Conservation (phyloP, 2,888 invertebrate species). For the Dolichopus griseipennis region DNA sequence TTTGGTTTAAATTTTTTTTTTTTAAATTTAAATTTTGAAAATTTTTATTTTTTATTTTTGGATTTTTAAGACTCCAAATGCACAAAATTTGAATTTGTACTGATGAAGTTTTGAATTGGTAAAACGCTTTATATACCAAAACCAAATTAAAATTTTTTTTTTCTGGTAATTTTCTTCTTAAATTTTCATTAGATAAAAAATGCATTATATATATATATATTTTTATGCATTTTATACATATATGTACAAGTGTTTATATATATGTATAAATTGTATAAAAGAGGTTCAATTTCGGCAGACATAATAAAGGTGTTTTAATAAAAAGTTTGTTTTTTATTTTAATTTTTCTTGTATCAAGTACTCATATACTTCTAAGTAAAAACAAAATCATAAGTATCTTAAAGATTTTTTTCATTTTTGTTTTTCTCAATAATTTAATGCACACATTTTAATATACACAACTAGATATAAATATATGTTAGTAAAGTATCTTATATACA, state of each 20-base stretch:
- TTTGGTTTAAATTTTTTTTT: not conserved
- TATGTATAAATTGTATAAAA: not conserved
- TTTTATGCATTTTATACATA: not conserved
- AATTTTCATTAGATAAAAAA: not conserved
- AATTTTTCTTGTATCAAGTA: no score
- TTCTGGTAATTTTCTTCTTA: not conserved
- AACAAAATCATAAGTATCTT: no score
- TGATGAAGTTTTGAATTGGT: constrained; percentile 43
- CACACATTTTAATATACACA: no score
- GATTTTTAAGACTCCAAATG: not conserved
- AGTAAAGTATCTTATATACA: no score
- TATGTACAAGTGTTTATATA: not conserved
- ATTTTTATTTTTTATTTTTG: not conserved
- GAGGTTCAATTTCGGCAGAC: not conserved
- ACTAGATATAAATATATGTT: no score
- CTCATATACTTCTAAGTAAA: no score
- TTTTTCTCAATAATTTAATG: no score
- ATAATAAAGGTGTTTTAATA: not conserved
- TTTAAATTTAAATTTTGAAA: not conserved
- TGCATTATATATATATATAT: no score
- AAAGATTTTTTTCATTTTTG: no score
- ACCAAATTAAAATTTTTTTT: not conserved
- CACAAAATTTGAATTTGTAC: constrained; percentile 30
- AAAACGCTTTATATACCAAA: constrained; percentile 43
- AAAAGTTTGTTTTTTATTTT: not conserved